Base-by-base conservation (phyloP, 2,888 invertebrate genomes). In the Tipula confusa region DNA sequence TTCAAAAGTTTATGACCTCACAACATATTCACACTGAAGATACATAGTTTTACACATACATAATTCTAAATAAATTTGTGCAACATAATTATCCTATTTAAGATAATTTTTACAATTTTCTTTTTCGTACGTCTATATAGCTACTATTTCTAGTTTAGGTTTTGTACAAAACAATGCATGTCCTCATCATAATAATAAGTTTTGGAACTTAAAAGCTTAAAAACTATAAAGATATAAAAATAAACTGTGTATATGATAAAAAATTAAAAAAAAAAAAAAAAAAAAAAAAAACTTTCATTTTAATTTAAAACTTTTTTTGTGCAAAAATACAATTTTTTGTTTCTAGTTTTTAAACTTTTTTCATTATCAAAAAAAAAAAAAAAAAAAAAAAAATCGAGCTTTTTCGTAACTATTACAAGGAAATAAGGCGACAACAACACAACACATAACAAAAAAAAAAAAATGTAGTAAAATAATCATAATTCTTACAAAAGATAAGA, bases 201-300 rank as follows among this genome's bases (percentile, higher is more conserved):
- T 64, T 64, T 24, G 24, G 24, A 64, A 64, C 64, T 64, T 64
- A 24, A 64, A 64, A 64, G 64, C 64, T 64, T 64, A 64, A 64
- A 24, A 64, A 64, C 64, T 64, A 64, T 64, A 64, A 64, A 64
- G 64, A 64, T 64, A 64, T 64, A 43, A 43, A 43, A 43, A 43
- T 24, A 64, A 9, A 11, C 9, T 24, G 4, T 64, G 64, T 64
- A 11, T 64, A 64, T 64, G 64, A 64, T 64, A 64, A 64, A 64
- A n/a, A n/a, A n/a, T n/a, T n/a, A n/a, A n/a, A n/a, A n/a, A n/a
- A n/a, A n/a, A n/a, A n/a, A n/a, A n/a, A n/a, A n/a, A n/a, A n/a
- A n/a, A n/a, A n/a, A n/a, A n/a, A 64, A 48, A 64, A 64, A 64
- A 64, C 64, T 64, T 64, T 64, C 64, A 24, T 64, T 64, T 64